Evolutionary conservation across 2,113 vertebrate species (phyloP).

Genomic region (Accipiter virgatus): DNA sequence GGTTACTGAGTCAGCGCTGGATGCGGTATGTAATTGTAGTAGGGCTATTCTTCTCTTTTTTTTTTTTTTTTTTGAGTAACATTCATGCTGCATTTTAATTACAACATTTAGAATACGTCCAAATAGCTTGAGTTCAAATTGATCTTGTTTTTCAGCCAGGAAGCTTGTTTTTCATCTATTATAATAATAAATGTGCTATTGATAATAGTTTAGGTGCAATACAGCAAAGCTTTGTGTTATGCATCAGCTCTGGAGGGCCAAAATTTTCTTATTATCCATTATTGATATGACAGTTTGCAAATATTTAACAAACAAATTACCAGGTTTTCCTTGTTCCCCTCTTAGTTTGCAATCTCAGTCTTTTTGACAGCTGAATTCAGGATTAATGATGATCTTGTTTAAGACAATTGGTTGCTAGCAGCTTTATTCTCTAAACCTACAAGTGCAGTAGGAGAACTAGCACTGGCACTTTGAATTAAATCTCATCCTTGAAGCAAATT

Average conservation of each 20-base stretch:
- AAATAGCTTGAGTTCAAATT: constrained; percentile 36
- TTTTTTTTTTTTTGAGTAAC: background rate
- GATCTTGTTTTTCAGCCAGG: constrained; percentile 54
- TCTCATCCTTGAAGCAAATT: background rate
- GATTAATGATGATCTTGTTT: constrained; percentile 46
- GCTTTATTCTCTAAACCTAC: background rate
- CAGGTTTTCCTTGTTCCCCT: constrained; percentile 18
- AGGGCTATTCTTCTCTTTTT: background rate
- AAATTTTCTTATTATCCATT: constrained; percentile 47
- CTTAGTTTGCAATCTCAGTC: constrained; percentile 17
- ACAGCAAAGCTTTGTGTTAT: background rate
- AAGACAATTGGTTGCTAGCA: background rate
- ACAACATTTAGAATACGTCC: constrained; percentile 7
- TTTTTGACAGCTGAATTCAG: constrained; percentile 28
- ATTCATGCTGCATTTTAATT: constrained; percentile 51
- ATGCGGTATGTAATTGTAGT: background rate
- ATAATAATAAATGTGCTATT: constrained; percentile 55
- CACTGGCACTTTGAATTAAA: constrained; percentile 14
- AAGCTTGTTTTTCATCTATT: constrained; percentile 41
- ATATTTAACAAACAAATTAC: constrained; percentile 60
- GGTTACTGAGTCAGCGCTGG: background rate
- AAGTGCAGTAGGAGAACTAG: background rate
- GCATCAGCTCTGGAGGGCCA: background rate
- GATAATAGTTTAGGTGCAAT: constrained; percentile 42
- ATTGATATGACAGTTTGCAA: constrained; percentile 48